phyloP scores from a whole-genome alignment of 2,113 vertebrate species.

The Erythrocercus mccallii region DNA sequence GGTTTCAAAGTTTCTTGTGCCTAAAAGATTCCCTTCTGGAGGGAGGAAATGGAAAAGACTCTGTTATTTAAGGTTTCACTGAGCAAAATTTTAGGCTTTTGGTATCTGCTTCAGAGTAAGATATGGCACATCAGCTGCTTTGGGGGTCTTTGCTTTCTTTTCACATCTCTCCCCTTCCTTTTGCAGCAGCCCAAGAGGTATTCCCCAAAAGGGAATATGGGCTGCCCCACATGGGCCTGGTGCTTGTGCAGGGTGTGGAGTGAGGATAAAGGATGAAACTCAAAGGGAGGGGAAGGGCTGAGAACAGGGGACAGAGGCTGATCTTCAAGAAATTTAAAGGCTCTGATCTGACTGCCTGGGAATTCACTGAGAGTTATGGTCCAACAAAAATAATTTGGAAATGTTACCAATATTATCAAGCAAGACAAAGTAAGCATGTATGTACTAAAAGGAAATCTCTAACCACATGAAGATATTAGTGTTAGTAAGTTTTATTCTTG shows the following conservation, averaged over 20 bases:
- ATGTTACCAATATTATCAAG: not conserved
- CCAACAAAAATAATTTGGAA: not conserved
- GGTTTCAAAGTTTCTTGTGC: not conserved
- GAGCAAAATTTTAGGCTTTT: not conserved
- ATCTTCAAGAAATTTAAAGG: not conserved
- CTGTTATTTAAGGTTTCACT: not conserved
- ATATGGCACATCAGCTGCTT: not conserved
- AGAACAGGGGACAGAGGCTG: not conserved
- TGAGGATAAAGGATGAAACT: not conserved
- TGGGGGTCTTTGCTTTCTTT: not conserved
- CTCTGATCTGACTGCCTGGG: not conserved
- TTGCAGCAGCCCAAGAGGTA: not conserved
- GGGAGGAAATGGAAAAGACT: not conserved
- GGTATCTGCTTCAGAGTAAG: not conserved
- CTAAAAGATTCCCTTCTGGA: not conserved
- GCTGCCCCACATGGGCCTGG: not conserved
- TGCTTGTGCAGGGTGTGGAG: not conserved
- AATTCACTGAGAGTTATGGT: not conserved
- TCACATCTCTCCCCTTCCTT: not conserved
- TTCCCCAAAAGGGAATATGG: not conserved
- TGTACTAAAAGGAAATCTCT: not conserved
- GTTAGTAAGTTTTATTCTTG: not conserved
- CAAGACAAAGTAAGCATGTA: not conserved
- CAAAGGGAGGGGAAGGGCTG: not conserved
- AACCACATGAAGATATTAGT: not conserved